Base-by-base conservation (phyloP, 2,113 vertebrate species). In the Tringa solitaria region DNA sequence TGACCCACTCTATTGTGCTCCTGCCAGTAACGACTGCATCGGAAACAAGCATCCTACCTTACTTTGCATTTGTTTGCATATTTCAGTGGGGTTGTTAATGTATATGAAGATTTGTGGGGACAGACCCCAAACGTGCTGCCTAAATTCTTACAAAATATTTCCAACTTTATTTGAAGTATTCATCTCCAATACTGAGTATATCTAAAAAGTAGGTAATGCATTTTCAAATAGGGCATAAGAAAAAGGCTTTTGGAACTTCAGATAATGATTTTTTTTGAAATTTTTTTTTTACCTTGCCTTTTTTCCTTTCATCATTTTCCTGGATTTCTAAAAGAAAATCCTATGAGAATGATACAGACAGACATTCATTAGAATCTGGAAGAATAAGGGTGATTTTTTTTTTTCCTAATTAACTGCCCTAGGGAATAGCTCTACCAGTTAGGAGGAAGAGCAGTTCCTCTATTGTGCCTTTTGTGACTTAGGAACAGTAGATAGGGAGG, bases 241-340 rank as follows among this genome's bases (percentile, higher is more conserved):
- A 95, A 91, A 95, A 84, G 69, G 61, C 35, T 92, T 78, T 53
- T 53, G 65, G 74, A 91, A 56, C 70, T n/a, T 74, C 50, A 64
- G 46, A 61, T 16, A 43, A 28, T 18, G 27, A 39, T n/a, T 41
- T n/a, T 26, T 48, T 26, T 43, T 17, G 16, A 48, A 26, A 14
- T 16, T 73, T 63, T 37, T 50, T 75, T 78, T 35, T 7, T 2
- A 3, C 27, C 9, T 28, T 86, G 43, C 27, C 12, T 61, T 78
- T 93, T 95, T 68, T 76, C 61, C 69, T 96, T 95, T 96, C 59
- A 95, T 95, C 33, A 35, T 84, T 90, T 95, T 87, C 73, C 92
- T 92, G 69, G 39, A 82, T 95, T 94, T 94, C 50, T 88, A 39
- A 76, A 88, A 87, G 73, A 64, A 92, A 95, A 89, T 91, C 92